Conservation (phyloP, 2,797 vertebrate species). For the Tapirus indicus region DNA sequence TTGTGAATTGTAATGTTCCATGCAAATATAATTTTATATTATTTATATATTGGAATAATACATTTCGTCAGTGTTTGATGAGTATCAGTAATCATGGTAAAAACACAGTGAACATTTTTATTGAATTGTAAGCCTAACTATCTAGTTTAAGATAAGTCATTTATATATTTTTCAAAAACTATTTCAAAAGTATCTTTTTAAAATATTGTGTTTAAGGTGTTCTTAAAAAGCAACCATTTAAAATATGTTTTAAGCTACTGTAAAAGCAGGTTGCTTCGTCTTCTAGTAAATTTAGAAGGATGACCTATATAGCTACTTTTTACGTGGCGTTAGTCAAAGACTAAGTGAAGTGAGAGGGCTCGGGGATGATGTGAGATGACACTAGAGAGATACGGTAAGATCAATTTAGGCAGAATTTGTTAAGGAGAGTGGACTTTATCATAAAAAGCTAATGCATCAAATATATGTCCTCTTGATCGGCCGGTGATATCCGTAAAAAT, state of each 20-base stretch:
- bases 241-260: neutral
- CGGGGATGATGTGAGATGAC: neutral
- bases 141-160: neutral
- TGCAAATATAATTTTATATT: neutral
- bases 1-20: neutral
- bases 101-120: neutral
- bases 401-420: neutral
- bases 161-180: neutral
- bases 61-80: neutral
- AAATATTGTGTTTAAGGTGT: neutral
- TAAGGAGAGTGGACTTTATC: neutral
- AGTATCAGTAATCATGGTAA: neutral
- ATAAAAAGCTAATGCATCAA: neutral
- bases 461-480: neutral
- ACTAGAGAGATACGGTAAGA: neutral
- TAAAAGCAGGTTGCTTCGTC: neutral
- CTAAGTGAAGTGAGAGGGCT: neutral
- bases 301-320: neutral
- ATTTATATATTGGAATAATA: neutral
- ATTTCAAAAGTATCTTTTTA: neutral
- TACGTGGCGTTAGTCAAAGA: neutral
- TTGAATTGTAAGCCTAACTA: neutral
- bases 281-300: neutral
- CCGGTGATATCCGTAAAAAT: neutral
- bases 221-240: neutral